phyloP scores from a whole-genome alignment of 2,113 vertebrate genomes.

The Myiozetetes cayanensis region DNA sequence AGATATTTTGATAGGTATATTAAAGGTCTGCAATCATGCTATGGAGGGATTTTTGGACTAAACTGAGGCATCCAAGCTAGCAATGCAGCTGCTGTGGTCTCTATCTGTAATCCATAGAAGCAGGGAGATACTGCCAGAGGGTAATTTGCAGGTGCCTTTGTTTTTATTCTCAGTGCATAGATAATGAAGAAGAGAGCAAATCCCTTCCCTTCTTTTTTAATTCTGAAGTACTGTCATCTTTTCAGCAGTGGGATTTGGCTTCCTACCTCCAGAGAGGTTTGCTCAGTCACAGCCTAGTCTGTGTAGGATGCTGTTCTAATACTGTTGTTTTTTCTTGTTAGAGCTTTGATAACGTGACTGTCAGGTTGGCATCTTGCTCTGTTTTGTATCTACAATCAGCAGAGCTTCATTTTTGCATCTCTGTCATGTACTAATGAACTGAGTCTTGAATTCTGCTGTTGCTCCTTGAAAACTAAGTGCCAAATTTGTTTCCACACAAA shows the following conservation, averaged over 20 bases:
- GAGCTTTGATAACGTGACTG: slow-evolving; percentile 45
- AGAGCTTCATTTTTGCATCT: slow-evolving; percentile 56
- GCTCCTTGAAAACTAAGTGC: slow-evolving; percentile 53
- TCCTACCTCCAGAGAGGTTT: slow-evolving; percentile 43
- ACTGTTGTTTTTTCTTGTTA: slow-evolving; percentile 41
- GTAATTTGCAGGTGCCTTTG: neutral
- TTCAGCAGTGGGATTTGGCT: slow-evolving; percentile 26
- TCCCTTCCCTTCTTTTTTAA: neutral
- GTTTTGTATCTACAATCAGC: slow-evolving; percentile 47
- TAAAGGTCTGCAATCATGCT: neutral
- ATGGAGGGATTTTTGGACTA: neutral
- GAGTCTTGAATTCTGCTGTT: slow-evolving; percentile 48
- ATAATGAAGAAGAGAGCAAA: neutral
- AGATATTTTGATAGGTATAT: neutral
- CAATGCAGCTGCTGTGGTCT: neutral
- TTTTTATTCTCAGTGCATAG: neutral
- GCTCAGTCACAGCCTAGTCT: slow-evolving; percentile 55
- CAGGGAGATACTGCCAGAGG: neutral
- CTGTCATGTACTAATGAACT: slow-evolving; percentile 58
- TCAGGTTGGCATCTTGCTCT: slow-evolving; percentile 46
- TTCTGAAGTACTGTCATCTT: slow-evolving; percentile 21
- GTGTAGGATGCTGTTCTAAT: slow-evolving; percentile 57
- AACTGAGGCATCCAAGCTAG: neutral
- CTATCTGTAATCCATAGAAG: neutral
- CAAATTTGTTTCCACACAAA: slow-evolving; percentile 62